phyloP scores from a whole-genome alignment of 2,797 vertebrate genomes.

The Pseudopleuronectes americanus region DNA sequence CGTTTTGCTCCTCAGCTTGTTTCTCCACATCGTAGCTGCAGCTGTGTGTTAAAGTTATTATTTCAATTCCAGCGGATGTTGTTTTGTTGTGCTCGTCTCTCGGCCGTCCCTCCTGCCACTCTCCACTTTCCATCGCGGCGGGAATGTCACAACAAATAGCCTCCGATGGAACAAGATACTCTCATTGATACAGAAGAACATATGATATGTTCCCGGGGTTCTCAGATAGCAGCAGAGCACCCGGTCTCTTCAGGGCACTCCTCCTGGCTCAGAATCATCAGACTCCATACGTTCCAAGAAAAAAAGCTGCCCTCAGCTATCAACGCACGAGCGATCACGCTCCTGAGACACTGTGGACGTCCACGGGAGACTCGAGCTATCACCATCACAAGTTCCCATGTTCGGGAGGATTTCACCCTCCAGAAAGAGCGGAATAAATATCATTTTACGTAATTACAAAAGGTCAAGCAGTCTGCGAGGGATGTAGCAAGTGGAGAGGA shows the following conservation, averaged over 20 bases:
- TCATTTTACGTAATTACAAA: constrained; percentile 71
- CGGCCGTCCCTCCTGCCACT: neutral
- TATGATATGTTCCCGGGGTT: constrained; percentile 18
- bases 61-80: constrained; percentile 5
- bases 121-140: constrained; percentile 2
- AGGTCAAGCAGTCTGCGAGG: constrained; percentile 71
- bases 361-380: constrained; percentile 61
- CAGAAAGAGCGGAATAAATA: constrained; percentile 59
- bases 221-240: constrained; percentile 32
- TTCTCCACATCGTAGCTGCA: neutral
- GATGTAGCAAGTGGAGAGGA: constrained; percentile 77
- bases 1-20: neutral
- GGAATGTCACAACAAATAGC: constrained; percentile 19
- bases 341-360: constrained; percentile 42
- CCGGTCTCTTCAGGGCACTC: constrained; percentile 32
- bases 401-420: constrained; percentile 40
- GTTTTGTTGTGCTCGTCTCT: neutral
- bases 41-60: constrained; percentile 3
- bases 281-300: constrained; percentile 36
- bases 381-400: constrained; percentile 56
- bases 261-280: constrained; percentile 52
- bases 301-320: constrained; percentile 68
- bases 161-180: constrained; percentile 11
- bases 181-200: constrained; percentile 7
- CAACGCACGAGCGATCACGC: constrained; percentile 43